phyloP scores from a whole-genome alignment of 2,888 invertebrate genomes.

The Andrena minutula region DNA sequence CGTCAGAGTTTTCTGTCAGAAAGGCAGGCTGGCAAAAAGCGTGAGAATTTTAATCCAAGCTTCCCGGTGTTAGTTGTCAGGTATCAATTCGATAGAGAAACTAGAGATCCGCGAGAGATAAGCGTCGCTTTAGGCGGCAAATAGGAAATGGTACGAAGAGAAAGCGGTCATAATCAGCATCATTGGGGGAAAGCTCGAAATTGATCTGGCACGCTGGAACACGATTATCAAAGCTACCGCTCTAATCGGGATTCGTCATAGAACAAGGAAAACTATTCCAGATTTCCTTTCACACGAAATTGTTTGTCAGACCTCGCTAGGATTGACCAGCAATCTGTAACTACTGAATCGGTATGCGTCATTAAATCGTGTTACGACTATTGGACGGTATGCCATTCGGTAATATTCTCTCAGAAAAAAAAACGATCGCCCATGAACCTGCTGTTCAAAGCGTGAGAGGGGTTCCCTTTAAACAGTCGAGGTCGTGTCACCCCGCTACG shows the following conservation, averaged over 20 bases:
- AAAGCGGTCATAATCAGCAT: slow-evolving; percentile 33
- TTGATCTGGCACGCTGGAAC: slow-evolving; percentile 16
- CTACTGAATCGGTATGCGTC: not conserved
- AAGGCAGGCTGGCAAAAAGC: not conserved
- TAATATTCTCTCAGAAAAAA: slow-evolving; percentile 36
- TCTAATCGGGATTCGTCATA: slow-evolving; percentile 16
- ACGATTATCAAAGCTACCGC: slow-evolving; percentile 9
- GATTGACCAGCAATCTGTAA: not conserved
- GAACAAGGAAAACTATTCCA: not conserved
- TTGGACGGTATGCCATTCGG: slow-evolving; percentile 17
- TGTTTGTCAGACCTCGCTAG: not conserved
- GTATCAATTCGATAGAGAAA: slow-evolving; percentile 1
- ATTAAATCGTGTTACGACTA: slow-evolving; percentile 21
- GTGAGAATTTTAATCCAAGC: slow-evolving; percentile 28
- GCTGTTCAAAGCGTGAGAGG: slow-evolving; percentile 52
- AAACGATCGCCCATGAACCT: slow-evolving; percentile 56
- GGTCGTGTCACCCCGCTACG: slow-evolving; percentile 48
- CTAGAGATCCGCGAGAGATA: not conserved
- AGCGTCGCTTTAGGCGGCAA: not conserved
- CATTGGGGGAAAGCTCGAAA: slow-evolving; percentile 30
- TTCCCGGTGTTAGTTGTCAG: not conserved
- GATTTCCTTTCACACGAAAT: not conserved
- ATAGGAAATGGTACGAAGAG: slow-evolving; percentile 12
- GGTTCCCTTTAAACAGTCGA: slow-evolving; percentile 60
- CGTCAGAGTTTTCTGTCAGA: not conserved